phyloP scores from a whole-genome alignment of 2,113 vertebrate species.

The Ranitomeya imitator region DNA sequence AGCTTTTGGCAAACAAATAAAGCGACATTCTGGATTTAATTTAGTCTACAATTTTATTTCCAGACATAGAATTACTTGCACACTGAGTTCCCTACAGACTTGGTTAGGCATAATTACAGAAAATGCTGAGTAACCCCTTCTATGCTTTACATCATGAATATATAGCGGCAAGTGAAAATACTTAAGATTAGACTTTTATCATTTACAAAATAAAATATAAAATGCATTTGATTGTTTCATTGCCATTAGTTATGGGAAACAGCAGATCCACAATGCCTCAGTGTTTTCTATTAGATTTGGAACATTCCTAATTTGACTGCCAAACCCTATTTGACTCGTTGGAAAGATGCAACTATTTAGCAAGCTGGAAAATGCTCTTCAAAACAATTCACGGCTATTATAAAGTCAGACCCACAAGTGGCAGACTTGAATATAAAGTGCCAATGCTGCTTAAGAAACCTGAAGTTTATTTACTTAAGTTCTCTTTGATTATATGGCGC shows the following conservation, averaged over 20 bases:
- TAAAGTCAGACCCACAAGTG: background rate
- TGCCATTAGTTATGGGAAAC: constrained; percentile 28
- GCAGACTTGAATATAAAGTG: background rate
- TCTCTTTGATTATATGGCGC: background rate
- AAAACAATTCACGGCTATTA: constrained; percentile 1
- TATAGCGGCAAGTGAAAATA: background rate
- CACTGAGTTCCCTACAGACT: constrained; percentile 28
- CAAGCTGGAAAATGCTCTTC: constrained; percentile 5
- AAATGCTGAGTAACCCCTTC: constrained; percentile 35
- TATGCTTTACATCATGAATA: background rate
- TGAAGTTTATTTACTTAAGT: background rate
- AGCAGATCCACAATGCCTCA: constrained; percentile 11
- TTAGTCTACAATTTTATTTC: constrained; percentile 41
- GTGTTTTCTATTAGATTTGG: constrained; percentile 39
- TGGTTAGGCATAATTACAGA: background rate
- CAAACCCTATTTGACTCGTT: constrained; percentile 4
- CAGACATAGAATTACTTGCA: constrained; percentile 41
- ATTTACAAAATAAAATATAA: background rate
- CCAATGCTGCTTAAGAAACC: background rate
- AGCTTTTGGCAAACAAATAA: constrained; percentile 40
- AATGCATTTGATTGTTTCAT: background rate
- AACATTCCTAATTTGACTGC: constrained; percentile 39
- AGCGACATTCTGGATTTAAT: constrained; percentile 51
- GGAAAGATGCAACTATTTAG: background rate
- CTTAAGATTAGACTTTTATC: background rate